Evolutionary conservation across 1,140 invertebrate species (phyloP), one percentile per base, ranked within the genome.

Genomic region (Plectrocnemia conspersa): DNA sequence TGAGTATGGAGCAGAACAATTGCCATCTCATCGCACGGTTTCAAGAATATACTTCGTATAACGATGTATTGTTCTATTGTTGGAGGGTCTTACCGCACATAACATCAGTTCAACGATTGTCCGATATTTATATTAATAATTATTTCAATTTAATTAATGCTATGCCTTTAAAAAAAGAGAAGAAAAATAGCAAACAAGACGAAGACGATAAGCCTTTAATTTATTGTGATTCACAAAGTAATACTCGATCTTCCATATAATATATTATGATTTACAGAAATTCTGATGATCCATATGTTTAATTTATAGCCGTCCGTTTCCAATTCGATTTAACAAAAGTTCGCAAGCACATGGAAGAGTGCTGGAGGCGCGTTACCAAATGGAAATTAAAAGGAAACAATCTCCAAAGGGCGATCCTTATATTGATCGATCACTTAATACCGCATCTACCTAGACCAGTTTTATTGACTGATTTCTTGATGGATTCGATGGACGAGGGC

Each of bases 401-500:
- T 1, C 89, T 93, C 61, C 84, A 86, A 59, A 84, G 87, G 54
- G 77, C 92, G 6, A 71, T 97, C 6, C 73, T 91, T 52, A 80
- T 92, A 40, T 71, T 97, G 11, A 78, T 93, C 32, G 91, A 95
- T 65, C 79, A 85, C 55, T 77, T 95, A 9, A 80, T 97, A 73
- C 80, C 82, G 10, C 80, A 91, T 69, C 75, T 97, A 53, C 79
- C 84, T 15, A 85, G 85, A 64, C 92, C 93, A 5, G 75, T 94
- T 35, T 69, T 89, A 25, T 75, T 95, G 56, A 91, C 90, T n/a
- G 93, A 97, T 66, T 96, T 93, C 72, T 77, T 98, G 4, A 90
- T 94, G 77, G 83, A 92, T 64, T 90, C 90, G 9, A 83, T 95
- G 48, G 86, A 93, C 66, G 77, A 84, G 32, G 88, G 91, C 66